A percentile compares a stretch with the other conserved stretches of the same genome.
Evolutionary conservation across 2,113 vertebrate species (phyloP).

Genomic region (Equus przewalskii): DNA sequence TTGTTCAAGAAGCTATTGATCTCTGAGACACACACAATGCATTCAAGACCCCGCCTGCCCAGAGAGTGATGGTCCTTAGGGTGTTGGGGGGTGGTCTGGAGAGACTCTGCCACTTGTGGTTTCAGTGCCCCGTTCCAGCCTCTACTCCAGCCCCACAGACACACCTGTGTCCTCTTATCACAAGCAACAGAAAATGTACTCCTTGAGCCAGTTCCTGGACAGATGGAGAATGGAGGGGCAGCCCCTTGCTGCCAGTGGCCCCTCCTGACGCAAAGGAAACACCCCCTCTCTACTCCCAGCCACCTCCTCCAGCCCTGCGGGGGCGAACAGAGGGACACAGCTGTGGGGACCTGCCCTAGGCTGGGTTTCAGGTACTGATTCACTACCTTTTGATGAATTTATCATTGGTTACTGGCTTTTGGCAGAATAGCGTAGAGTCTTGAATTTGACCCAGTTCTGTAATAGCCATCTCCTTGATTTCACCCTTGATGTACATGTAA

Average conservation of each 20-base stretch:
- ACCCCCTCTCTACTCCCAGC: rapidly evolving
- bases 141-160: not conserved
- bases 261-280: not conserved
- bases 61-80: not conserved
- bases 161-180: not conserved
- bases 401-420: not conserved
- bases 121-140: not conserved
- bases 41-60: not conserved
- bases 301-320: not conserved
- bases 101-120: not conserved
- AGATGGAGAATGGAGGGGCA: not conserved
- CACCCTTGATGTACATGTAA: not conserved
- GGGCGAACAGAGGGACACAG: not conserved
- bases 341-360: not conserved
- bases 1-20: not conserved
- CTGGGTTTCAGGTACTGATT: not conserved
- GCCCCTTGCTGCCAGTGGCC: not conserved
- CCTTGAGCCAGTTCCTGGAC: not conserved
- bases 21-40: rapidly evolving
- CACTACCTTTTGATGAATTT: not conserved
- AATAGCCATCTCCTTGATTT: not conserved
- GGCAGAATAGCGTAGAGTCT: not conserved
- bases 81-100: not conserved
- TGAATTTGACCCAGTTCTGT: not conserved
- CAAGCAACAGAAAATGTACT: not conserved